phyloP scores from a whole-genome alignment of 30 jellyfish, hydroid and myxozoan genomes.

The Turritopsis rubra region DNA sequence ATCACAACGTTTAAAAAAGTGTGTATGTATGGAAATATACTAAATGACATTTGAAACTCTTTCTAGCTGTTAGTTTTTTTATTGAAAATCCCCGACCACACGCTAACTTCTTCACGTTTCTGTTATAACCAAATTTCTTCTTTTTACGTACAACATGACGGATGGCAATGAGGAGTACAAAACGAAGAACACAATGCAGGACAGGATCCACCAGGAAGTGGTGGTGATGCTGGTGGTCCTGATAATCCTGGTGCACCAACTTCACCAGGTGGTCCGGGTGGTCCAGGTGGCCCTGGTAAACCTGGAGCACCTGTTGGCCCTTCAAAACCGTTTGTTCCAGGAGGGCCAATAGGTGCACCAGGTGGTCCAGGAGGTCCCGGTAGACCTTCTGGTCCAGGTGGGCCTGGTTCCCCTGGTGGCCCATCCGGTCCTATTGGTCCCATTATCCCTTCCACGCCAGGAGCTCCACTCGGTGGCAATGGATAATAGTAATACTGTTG shows the following conservation, averaged over 20 bases:
- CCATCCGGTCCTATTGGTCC: constrained; percentile 93
- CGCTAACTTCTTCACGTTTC: no score
- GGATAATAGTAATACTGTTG: constrained; percentile 23
- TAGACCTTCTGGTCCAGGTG: constrained; percentile 55
- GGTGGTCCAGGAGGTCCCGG: constrained; percentile 64
- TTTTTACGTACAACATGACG: neutral
- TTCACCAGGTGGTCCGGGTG: constrained; percentile 59
- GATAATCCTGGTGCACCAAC: constrained; percentile 64
- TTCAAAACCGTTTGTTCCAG: constrained; percentile 85
- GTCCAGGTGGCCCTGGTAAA: constrained; percentile 78
- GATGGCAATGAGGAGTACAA: constrained; percentile 11
- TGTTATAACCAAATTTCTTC: neutral
- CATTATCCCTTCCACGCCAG: constrained; percentile 70
- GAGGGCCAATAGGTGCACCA: constrained; percentile 32
- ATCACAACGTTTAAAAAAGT: no score
- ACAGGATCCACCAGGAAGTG: neutral
- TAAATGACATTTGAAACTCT: no score
- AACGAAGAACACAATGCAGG: neutral
- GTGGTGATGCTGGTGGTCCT: constrained; percentile 52
- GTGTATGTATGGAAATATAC: no score
- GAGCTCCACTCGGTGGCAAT: constrained; percentile 51
- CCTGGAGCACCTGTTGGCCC: constrained; percentile 87
- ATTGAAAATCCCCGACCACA: no score
- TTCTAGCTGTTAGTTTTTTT: no score
- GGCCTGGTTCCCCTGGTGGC: constrained; percentile 54